Evolutionary conservation across 2,113 vertebrate genomes (phyloP).

Genomic region (Erinaceus europaeus): DNA sequence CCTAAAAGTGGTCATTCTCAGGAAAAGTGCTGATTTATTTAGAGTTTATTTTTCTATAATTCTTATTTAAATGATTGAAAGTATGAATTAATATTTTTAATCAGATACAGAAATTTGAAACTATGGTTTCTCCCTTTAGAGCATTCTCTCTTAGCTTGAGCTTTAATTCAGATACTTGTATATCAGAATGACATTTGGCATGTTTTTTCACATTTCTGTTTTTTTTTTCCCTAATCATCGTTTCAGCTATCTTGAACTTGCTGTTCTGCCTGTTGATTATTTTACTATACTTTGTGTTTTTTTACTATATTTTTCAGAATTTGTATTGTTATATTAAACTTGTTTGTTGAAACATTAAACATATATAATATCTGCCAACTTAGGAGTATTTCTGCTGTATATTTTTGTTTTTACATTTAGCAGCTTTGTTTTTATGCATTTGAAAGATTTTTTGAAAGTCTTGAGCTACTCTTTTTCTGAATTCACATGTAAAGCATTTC

Average conservation of each 20-base stretch:
- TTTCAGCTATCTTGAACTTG: background rate
- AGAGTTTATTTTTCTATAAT: too few species aligned
- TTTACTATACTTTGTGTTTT: background rate
- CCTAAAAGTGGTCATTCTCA: too few species aligned
- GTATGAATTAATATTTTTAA: background rate
- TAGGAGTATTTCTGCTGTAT: background rate
- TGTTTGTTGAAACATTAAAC: background rate
- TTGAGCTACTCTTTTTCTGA: background rate
- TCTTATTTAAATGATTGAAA: background rate
- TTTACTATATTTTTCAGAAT: background rate
- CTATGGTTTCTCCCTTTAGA: background rate
- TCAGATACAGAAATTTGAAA: background rate
- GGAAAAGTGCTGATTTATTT: too few species aligned
- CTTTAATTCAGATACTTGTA: constrained; percentile 13
- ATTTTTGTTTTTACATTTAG: background rate
- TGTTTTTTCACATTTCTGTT: background rate
- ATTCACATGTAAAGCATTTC: constrained; percentile 4
- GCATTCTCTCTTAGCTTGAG: background rate
- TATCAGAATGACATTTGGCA: background rate
- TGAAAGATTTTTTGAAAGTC: background rate
- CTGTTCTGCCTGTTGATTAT: background rate
- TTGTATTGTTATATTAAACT: background rate
- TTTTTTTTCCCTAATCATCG: background rate
- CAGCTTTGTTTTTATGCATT: background rate
- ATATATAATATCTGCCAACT: background rate